Conservation (phyloP, 2,113 vertebrate genomes). For the Pyxicephalus adspersus region DNA sequence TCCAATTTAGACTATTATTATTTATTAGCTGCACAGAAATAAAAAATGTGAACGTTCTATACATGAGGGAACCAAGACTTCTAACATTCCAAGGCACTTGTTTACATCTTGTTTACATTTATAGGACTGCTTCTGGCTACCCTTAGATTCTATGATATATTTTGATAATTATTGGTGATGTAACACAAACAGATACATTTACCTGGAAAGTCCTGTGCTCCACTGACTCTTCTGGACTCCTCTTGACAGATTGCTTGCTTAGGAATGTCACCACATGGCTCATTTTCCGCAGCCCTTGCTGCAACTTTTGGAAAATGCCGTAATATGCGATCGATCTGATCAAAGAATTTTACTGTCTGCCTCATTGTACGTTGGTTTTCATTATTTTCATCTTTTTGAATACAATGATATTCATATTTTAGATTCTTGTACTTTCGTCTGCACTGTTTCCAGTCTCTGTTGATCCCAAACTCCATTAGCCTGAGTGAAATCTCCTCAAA, state of each 20-base stretch:
- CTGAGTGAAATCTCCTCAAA: constrained; percentile 84
- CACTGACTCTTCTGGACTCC: not conserved
- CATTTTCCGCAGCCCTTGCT: constrained; percentile 54
- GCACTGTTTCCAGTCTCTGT: constrained; percentile 89
- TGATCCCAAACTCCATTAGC: constrained; percentile 79
- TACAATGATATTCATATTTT: constrained; percentile 84
- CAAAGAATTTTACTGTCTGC: constrained; percentile 83
- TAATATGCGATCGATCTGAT: constrained; percentile 84
- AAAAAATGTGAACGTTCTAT: no score
- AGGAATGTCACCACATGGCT: constrained; percentile 58
- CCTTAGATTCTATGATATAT: no score
- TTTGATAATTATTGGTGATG: no score
- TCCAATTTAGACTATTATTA: no score
- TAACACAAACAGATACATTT: not conserved
- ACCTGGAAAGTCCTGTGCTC: not conserved
- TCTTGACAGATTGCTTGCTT: not conserved
- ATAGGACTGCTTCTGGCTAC: no score
- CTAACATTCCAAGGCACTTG: no score
- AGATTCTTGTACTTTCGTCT: constrained; percentile 89
- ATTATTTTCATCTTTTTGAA: constrained; percentile 80
- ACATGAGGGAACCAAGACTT: no score
- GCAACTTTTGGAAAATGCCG: constrained; percentile 62
- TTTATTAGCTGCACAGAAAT: no score
- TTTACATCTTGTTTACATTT: no score
- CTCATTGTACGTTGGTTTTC: constrained; percentile 65